phyloP scores from a whole-genome alignment of 2,797 vertebrate species.

The Octomys mimax region DNA sequence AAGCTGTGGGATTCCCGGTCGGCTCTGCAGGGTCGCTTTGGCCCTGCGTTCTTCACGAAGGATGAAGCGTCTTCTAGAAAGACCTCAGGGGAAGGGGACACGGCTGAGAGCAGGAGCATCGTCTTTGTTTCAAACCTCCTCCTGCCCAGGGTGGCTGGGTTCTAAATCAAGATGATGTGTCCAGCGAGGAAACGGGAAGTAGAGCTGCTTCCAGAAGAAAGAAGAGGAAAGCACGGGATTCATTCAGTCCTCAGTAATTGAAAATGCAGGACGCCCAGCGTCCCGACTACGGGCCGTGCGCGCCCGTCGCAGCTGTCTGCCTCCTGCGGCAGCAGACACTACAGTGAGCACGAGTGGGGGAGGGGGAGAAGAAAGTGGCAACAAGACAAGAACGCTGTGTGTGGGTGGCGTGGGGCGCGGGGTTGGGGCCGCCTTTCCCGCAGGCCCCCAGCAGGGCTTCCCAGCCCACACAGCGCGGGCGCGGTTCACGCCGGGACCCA shows the following conservation, averaged over 20 bases:
- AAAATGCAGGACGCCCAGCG: constrained; percentile 88
- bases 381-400: background rate
- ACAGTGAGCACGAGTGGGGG: constrained; percentile 61
- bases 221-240: constrained; percentile 88
- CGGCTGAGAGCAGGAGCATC: constrained; percentile 79
- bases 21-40: constrained; percentile 62
- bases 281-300: constrained; percentile 77
- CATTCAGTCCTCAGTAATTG: constrained; percentile 90
- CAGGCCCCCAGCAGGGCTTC: background rate
- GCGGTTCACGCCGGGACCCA: background rate
- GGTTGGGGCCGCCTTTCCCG: background rate
- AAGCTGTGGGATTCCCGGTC: constrained; percentile 83
- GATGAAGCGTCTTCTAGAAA: constrained; percentile 78
- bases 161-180: constrained; percentile 93
- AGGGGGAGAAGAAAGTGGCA: no score
- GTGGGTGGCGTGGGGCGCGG: background rate
- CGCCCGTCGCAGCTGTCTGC: constrained; percentile 84
- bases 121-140: constrained; percentile 89
- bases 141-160: constrained; percentile 87
- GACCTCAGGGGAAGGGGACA: constrained; percentile 68
- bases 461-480: background rate
- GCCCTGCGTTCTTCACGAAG: constrained; percentile 75
- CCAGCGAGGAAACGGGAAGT: constrained; percentile 90
- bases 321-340: constrained; percentile 73
- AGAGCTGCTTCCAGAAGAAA: constrained; percentile 90